Base-by-base conservation (phyloP, 2,888 invertebrate genomes). In the Meteorus cinctellus region DNA sequence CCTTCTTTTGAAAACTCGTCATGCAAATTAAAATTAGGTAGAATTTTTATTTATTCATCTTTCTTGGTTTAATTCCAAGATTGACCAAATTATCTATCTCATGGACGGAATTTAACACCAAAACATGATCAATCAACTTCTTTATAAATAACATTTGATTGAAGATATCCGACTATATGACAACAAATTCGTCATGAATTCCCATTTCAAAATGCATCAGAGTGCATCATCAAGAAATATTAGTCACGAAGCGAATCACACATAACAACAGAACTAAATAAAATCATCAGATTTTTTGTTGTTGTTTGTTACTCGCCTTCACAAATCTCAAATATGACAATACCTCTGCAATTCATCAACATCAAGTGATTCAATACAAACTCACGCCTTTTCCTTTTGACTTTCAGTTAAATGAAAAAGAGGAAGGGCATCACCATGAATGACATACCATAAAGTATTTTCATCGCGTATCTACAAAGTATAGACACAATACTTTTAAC, bases 401-500 rank as follows among this genome's bases (percentile, higher is more conserved):
- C 16, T 62, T 31, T 62, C 16, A 62, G 19, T 16, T 2, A 16
- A 31, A 62, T 12, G 4, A 62, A 62, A 62, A 31, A 31, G 3
- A 62, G 16, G 16, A 14, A 62, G n/a, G 55, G 24, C 24, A 19
- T 10, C n/a, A 19, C 5, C 19, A 19, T 19, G 19, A 24, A 55
- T n/a, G 8, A 55, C 8, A 5, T 6, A 19, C 10, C 55, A 55
- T 55, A 8, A 55, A 19, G 8, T 19, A 55, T 55, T 36, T 55
- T 8, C 8, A 5, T 16, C 12, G 24, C 14, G 5, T 41, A 27
- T 41, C 36, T 45, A 41, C 14, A 41, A 41, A 24, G 19, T 66
- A 24, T 66, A 66, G 12, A 41, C 19, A 66, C 66, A 41, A 41
- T 41, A 66, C 41, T 45, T 66, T 66, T 66, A 45, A 41, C 41